Conservation (phyloP, 2,113 vertebrate species). For the Mirza zaza region DNA sequence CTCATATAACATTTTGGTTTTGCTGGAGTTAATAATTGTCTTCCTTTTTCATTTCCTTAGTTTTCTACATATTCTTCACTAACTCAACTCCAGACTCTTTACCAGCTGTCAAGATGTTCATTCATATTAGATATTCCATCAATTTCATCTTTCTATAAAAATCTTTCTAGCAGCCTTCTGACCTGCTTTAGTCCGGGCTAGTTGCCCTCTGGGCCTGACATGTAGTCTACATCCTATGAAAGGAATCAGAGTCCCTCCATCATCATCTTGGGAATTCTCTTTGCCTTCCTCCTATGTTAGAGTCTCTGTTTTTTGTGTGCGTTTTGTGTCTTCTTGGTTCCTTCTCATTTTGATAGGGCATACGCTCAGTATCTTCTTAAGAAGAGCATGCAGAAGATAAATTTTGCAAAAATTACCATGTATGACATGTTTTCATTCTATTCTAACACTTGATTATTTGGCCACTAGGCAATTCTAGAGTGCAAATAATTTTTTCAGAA, state of each 20-base stretch:
- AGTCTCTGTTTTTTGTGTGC: background rate
- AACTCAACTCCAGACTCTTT: background rate
- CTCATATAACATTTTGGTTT: background rate
- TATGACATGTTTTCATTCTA: background rate
- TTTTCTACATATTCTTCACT: background rate
- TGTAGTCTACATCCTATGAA: background rate
- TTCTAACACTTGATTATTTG: background rate
- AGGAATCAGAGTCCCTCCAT: background rate
- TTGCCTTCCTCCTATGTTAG: background rate
- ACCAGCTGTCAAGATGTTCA: background rate
- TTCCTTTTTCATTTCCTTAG: background rate
- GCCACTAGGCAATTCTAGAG: background rate
- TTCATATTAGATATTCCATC: background rate
- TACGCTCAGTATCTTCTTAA: background rate
- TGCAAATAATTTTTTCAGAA: background rate
- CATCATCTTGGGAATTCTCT: conserved; percentile 3
- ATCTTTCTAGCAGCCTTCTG: background rate
- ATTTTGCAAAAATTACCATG: background rate
- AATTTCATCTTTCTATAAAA: background rate
- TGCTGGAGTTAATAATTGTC: background rate
- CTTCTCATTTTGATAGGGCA: background rate
- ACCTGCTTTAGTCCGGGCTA: background rate
- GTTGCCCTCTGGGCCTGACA: background rate
- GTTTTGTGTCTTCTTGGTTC: background rate
- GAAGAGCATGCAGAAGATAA: background rate